Evolutionary conservation across 2,888 invertebrate species (phyloP).

Genomic region (Eupelmus urozonus): DNA sequence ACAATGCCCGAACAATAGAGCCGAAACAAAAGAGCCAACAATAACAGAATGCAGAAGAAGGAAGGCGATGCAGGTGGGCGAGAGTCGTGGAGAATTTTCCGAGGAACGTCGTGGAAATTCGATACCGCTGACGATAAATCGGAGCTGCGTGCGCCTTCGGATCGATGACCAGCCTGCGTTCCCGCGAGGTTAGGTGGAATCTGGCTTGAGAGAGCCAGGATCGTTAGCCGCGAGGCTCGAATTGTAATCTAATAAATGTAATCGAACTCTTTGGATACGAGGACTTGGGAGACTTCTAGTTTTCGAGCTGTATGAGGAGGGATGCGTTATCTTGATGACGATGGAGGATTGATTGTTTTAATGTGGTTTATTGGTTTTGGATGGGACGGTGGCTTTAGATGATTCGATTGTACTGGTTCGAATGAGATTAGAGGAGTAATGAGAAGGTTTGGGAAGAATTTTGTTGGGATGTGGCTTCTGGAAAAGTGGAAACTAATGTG

Average conservation of each 20-base stretch:
- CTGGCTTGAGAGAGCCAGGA: background rate
- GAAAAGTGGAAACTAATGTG: background rate
- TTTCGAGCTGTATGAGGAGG: background rate
- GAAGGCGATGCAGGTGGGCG: constrained; percentile 34
- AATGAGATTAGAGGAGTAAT: background rate
- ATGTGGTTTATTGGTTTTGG: background rate
- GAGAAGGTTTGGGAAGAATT: background rate
- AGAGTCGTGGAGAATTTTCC: constrained; percentile 38
- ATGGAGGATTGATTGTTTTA: constrained; percentile 20
- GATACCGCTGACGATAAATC: constrained; percentile 19
- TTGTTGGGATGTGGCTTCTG: background rate
- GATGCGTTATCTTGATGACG: constrained; percentile 24
- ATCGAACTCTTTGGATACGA: constrained; percentile 34
- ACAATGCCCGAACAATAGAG: constrained; percentile 14
- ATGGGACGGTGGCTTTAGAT: background rate
- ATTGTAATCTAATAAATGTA: constrained; percentile 53
- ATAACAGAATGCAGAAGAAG: background rate
- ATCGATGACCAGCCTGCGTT: constrained; percentile 22
- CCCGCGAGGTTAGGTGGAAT: constrained; percentile 14
- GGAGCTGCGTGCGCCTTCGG: background rate
- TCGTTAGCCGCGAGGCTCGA: constrained; percentile 29
- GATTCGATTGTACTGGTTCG: background rate
- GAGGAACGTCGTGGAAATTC: constrained; percentile 22
- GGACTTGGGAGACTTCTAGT: constrained; percentile 19
- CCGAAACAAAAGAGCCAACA: background rate